A percentile compares a stretch with the other conserved stretches of the same genome.
phyloP scores from a whole-genome alignment of 2,113 vertebrate genomes.

The Neolamprologus sp. region DNA sequence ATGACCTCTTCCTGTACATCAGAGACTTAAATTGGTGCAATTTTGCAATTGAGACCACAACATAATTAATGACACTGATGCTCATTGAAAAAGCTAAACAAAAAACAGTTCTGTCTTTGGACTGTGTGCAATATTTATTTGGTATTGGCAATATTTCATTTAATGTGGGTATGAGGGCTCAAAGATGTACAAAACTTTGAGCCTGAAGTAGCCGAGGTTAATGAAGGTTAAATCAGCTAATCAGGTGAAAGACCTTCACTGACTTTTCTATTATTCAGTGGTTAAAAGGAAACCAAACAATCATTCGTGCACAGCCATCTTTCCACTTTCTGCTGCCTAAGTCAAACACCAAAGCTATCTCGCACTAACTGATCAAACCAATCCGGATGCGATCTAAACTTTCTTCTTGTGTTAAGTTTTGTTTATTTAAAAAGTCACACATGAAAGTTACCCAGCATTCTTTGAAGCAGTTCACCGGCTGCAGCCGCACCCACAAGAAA shows the following conservation, averaged over 20 bases:
- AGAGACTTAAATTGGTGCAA: background rate
- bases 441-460: background rate
- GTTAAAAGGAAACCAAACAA: background rate
- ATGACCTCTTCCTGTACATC: background rate
- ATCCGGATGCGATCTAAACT: fast-evolving
- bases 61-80: background rate
- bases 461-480: background rate
- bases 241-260: background rate
- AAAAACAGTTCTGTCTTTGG: background rate
- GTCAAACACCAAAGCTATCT: background rate
- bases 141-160: background rate
- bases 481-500: background rate
- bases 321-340: background rate
- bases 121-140: background rate
- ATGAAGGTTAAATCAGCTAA: background rate
- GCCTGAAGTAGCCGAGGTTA: background rate
- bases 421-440: background rate
- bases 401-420: background rate
- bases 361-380: background rate
- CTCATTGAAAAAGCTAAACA: background rate
- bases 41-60: background rate
- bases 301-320: background rate
- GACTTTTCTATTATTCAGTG: background rate
- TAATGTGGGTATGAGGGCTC: background rate
- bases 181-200: background rate